Percentiles rank a stretch among this genome's conserved stretches.
phyloP scores from a whole-genome alignment of 2,797 vertebrate species.

The Sitta carolinensis region DNA sequence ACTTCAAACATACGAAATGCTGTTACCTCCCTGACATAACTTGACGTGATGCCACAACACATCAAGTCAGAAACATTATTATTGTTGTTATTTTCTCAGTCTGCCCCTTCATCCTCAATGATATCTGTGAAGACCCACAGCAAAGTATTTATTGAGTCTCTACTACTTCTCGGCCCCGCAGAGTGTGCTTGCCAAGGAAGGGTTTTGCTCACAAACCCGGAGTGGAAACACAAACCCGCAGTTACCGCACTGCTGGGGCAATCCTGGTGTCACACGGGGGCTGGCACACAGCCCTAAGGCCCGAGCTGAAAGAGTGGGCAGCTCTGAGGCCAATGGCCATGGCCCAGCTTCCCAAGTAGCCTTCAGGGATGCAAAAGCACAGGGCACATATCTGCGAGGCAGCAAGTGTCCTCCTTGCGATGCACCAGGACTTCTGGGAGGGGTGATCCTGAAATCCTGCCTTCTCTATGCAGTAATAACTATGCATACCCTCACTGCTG shows the following conservation, averaged over 20 bases:
- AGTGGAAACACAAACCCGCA: neutral
- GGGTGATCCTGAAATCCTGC: neutral
- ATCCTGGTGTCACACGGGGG: neutral
- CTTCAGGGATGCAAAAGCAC: neutral
- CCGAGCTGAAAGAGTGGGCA: fast-evolving
- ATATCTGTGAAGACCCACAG: neutral
- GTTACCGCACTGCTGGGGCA: fast-evolving
- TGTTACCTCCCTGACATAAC: slow-evolving; percentile 39
- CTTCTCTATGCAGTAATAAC: neutral
- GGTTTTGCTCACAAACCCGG: neutral
- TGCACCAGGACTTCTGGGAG: neutral
- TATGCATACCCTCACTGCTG: neutral
- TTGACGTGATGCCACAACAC: neutral
- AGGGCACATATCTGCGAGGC: neutral
- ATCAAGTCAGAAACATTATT: slow-evolving; percentile 9
- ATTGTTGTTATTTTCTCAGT: neutral
- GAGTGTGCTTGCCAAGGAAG: neutral
- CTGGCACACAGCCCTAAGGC: neutral
- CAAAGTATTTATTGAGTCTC: neutral
- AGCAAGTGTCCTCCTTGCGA: neutral
- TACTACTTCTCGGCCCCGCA: neutral
- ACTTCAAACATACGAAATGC: slow-evolving; percentile 17
- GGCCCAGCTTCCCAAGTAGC: neutral
- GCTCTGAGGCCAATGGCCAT: neutral
- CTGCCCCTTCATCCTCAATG: neutral